phyloP scores from a whole-genome alignment of 2,888 invertebrate species.

The Malacosoma neustria region DNA sequence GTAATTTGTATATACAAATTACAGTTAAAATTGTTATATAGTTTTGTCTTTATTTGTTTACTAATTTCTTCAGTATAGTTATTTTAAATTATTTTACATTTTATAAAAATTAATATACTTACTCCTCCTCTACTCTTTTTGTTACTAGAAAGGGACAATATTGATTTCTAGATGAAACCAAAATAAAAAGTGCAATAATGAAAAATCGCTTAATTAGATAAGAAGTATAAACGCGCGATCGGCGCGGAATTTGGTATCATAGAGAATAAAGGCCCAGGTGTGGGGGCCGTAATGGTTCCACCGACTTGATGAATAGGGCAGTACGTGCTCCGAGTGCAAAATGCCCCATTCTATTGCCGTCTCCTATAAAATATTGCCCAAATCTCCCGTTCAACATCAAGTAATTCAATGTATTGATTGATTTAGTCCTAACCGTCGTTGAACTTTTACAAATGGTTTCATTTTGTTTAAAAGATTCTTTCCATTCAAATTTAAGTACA shows the following conservation, averaged over 20 bases:
- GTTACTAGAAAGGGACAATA: too few relatives aligned
- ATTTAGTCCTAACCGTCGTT: slow-evolving; percentile 42
- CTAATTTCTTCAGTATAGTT: too few relatives aligned
- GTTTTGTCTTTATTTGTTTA: too few relatives aligned
- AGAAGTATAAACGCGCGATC: slow-evolving; percentile 34
- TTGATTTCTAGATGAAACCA: too few relatives aligned
- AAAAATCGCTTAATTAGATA: too few relatives aligned
- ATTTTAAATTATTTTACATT: too few relatives aligned
- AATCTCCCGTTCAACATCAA: slow-evolving; percentile 62
- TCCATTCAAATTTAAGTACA: too few relatives aligned
- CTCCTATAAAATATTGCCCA: slow-evolving; percentile 60
- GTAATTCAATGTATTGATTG: slow-evolving; percentile 67
- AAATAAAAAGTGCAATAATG: too few relatives aligned
- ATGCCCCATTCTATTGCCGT: slow-evolving; percentile 52
- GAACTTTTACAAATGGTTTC: slow-evolving; percentile 59
- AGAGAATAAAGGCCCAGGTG: slow-evolving; percentile 58
- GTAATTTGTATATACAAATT: too few relatives aligned
- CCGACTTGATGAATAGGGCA: slow-evolving; percentile 64
- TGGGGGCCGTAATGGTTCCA: slow-evolving; percentile 55
- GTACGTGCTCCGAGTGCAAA: slow-evolving; percentile 60
- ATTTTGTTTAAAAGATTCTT: slow-evolving; percentile 42
- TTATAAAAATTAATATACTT: too few relatives aligned
- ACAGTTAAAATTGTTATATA: too few relatives aligned
- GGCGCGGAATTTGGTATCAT: slow-evolving; percentile 13
- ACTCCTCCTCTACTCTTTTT: too few relatives aligned